Percentiles rank a stretch among this genome's conserved stretches.
These are phyloP conservation scores for Stichodactyla helianthus DNA, from an alignment of 64 coral and sea anemone genomes.

Conservation along the genomic window DNA sequence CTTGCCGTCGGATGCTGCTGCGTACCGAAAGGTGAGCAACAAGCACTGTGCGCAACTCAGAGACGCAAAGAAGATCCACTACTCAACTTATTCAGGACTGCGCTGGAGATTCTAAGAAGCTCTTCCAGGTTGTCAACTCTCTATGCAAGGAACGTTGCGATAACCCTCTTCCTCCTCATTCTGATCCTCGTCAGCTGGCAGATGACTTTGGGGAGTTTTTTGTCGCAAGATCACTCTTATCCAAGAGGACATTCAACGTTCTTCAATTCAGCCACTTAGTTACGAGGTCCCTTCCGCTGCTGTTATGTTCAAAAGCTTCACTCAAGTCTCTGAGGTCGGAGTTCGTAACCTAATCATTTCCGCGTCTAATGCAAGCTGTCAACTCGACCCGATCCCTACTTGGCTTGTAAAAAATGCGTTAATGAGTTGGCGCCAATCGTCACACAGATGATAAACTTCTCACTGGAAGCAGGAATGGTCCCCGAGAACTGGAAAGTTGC, in stretches of 20 bases:
- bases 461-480: neutral
- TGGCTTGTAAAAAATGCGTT: constrained; percentile 11
- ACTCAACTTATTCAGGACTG: constrained; percentile 29
- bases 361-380: neutral
- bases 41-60: neutral
- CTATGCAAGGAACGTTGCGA: constrained; percentile 27
- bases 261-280: neutral
- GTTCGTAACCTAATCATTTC: neutral
- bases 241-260: constrained; percentile 8
- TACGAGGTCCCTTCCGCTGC: neutral
- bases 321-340: neutral
- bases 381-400: neutral
- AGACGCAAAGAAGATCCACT: constrained; percentile 1
- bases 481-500: constrained; percentile 1
- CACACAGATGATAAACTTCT: constrained; percentile 7
- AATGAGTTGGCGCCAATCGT: neutral
- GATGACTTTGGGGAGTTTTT: constrained; percentile 39
- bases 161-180: constrained; percentile 23
- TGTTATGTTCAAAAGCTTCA: neutral
- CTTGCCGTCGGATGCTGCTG: neutral
- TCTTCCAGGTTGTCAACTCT: constrained; percentile 39
- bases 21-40: constrained; percentile 11
- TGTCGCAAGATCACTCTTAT: constrained; percentile 36
- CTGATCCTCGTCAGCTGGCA: constrained; percentile 15
- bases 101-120: constrained; percentile 38